These are phyloP conservation scores for Gandaritis pyraliata DNA, from an alignment of 2,888 invertebrate species.

Conservation along the genomic window DNA sequence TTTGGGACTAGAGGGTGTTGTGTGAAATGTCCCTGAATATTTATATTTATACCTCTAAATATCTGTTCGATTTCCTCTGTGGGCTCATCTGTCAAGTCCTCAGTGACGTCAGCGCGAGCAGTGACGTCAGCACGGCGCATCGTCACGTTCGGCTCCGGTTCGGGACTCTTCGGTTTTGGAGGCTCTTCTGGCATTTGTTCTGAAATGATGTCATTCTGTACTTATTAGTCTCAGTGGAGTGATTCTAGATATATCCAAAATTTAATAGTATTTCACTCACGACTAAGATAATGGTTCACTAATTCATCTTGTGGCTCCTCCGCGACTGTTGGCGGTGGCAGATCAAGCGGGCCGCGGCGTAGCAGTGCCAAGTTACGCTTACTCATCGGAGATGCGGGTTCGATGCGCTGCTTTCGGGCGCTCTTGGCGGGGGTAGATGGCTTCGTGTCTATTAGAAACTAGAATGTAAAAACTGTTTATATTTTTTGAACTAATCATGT, in stretches of 20 bases:
- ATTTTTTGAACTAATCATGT: not conserved
- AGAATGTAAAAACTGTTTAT: not conserved
- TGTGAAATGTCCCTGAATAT: too few species aligned
- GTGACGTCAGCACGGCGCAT: constrained; percentile 21
- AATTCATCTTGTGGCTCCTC: constrained; percentile 62
- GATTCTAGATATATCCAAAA: too few species aligned
- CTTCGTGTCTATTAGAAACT: constrained; percentile 66
- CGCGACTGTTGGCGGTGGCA: constrained; percentile 54
- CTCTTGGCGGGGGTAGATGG: constrained; percentile 62
- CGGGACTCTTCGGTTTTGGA: constrained; percentile 55
- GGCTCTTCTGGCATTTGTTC: constrained; percentile 53
- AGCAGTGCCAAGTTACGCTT: constrained; percentile 81
- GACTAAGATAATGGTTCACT: constrained; percentile 73
- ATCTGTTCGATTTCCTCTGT: constrained; percentile 76
- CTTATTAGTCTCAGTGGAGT: too few species aligned
- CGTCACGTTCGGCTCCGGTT: constrained; percentile 42
- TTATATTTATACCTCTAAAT: constrained; percentile 79
- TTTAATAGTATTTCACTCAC: constrained; percentile 52
- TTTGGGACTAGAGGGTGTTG: too few species aligned
- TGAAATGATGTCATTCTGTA: too few species aligned
- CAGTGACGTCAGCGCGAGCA: constrained; percentile 57
- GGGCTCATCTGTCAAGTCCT: constrained; percentile 63
- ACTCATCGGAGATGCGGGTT: constrained; percentile 76
- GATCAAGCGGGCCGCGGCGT: constrained; percentile 63
- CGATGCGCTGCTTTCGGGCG: constrained; percentile 51